A percentile compares a stretch with the other conserved stretches of the same genome.
Evolutionary conservation across 2,797 vertebrate species (phyloP).

Genomic region (Chelon auratus): DNA sequence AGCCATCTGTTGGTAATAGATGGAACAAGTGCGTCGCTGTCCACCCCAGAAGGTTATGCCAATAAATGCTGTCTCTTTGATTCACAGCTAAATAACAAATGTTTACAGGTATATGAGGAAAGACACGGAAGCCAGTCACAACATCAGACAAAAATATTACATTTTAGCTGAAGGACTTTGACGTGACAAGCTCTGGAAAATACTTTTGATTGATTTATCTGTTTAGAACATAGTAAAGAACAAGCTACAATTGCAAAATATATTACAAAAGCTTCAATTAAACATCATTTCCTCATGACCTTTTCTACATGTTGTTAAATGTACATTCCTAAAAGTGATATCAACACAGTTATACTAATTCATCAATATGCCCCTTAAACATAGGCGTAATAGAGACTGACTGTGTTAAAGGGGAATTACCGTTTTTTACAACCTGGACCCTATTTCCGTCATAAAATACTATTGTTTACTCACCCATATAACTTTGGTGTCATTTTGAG

Average conservation of each 20-base stretch:
- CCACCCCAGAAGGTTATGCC: slow-evolving; percentile 63
- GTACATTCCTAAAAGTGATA: background rate
- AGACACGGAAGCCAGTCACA: slow-evolving; percentile 35
- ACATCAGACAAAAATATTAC: slow-evolving; percentile 21
- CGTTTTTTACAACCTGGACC: too few relatives aligned
- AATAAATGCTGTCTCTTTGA: slow-evolving; percentile 66
- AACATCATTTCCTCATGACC: slow-evolving; percentile 10
- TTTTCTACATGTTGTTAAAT: slow-evolving; percentile 9
- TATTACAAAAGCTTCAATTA: slow-evolving; percentile 1
- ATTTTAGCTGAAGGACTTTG: slow-evolving; percentile 37
- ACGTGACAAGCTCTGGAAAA: slow-evolving; percentile 27
- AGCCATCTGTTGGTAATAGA: slow-evolving; percentile 79
- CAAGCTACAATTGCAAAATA: slow-evolving; percentile 5
- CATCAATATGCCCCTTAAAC: slow-evolving; percentile 12
- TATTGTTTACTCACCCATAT: too few relatives aligned
- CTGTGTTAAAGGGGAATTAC: too few relatives aligned
- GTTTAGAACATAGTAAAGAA: slow-evolving; percentile 11
- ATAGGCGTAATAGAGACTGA: too few relatives aligned
- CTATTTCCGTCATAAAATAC: too few relatives aligned
- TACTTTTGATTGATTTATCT: slow-evolving; percentile 22
- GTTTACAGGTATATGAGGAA: slow-evolving; percentile 49
- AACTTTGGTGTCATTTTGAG: too few relatives aligned
- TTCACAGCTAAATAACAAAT: slow-evolving; percentile 61
- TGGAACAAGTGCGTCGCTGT: slow-evolving; percentile 65
- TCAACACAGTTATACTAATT: too few relatives aligned